Conservation (phyloP, 2,888 invertebrate genomes). For the Antheraea assamensis region DNA sequence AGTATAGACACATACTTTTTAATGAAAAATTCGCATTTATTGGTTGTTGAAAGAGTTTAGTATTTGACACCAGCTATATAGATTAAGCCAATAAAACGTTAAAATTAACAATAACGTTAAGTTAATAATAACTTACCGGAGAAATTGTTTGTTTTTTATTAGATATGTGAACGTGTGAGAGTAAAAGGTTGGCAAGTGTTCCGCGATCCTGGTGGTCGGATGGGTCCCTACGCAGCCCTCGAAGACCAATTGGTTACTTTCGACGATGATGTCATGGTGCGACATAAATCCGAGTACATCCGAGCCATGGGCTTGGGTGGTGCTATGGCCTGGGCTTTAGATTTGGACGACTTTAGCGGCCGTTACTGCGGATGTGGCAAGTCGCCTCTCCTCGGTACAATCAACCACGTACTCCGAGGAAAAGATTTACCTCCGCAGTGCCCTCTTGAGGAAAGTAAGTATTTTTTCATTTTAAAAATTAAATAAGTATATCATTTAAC, state of each 20-base stretch:
- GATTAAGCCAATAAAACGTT: not conserved
- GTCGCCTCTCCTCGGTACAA: slow-evolving; percentile 89
- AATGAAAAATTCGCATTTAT: too few relatives aligned
- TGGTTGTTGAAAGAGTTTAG: too few relatives aligned
- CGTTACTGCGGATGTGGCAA: slow-evolving; percentile 89
- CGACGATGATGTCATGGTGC: slow-evolving; percentile 92
- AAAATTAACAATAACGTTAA: too few relatives aligned
- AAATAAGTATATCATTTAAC: not conserved
- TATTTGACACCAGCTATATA: too few relatives aligned
- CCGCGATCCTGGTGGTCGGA: slow-evolving; percentile 89
- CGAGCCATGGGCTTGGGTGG: slow-evolving; percentile 91
- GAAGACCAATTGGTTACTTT: slow-evolving; percentile 97
- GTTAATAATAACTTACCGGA: not conserved
- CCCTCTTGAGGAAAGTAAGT: slow-evolving; percentile 68
- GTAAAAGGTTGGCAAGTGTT: slow-evolving; percentile 89
- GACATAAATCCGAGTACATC: slow-evolving; percentile 91
- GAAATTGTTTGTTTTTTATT: not conserved
- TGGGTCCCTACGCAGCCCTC: slow-evolving; percentile 93
- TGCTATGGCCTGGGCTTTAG: slow-evolving; percentile 95
- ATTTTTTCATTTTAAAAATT: not conserved
- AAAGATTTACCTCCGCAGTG: slow-evolving; percentile 84
- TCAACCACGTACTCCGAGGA: slow-evolving; percentile 89
- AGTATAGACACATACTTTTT: too few relatives aligned
- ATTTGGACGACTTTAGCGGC: slow-evolving; percentile 93
- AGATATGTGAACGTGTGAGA: slow-evolving; percentile 92